These are phyloP conservation scores for Rotaria sp. DNA, from an alignment of 2,888 invertebrate species.

Conservation along the genomic window DNA sequence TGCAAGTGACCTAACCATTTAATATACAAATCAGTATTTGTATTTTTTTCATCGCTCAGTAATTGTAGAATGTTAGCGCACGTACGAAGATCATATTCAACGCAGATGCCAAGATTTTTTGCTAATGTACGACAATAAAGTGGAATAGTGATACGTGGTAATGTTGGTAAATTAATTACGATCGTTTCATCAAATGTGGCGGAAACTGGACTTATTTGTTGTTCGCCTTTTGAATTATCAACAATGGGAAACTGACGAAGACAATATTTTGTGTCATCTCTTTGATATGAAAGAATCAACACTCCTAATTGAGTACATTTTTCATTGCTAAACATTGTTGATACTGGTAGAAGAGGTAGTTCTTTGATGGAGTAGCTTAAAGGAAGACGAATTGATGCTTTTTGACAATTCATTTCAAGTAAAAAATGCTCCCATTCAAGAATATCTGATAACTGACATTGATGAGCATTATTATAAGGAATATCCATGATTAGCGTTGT, in stretches of 20 bases:
- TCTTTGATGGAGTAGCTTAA: not conserved
- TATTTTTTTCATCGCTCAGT: conserved; percentile 11
- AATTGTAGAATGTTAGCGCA: conserved; percentile 19
- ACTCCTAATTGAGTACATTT: not conserved
- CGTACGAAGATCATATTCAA: not conserved
- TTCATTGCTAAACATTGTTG: not conserved
- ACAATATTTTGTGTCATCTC: not conserved
- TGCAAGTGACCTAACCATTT: conserved; percentile 32
- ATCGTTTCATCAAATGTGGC: not conserved
- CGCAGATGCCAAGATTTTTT: not conserved
- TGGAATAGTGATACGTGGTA: conserved; percentile 30
- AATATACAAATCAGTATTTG: not conserved
- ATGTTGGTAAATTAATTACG: not conserved
- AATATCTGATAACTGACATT: not conserved
- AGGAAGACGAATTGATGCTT: not conserved
- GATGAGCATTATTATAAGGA: not conserved
- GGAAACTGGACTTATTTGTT: not conserved
- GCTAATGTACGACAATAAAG: not conserved
- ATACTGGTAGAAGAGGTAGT: not conserved
- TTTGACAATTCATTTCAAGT: not conserved
- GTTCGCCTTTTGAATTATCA: not conserved
- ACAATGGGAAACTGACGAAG: not conserved
- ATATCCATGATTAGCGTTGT: not conserved
- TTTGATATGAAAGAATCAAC: not conserved
- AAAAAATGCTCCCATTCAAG: not conserved